Conservation (phyloP, 2,888 invertebrate genomes). For the Brachypalpus laphriformis region DNA sequence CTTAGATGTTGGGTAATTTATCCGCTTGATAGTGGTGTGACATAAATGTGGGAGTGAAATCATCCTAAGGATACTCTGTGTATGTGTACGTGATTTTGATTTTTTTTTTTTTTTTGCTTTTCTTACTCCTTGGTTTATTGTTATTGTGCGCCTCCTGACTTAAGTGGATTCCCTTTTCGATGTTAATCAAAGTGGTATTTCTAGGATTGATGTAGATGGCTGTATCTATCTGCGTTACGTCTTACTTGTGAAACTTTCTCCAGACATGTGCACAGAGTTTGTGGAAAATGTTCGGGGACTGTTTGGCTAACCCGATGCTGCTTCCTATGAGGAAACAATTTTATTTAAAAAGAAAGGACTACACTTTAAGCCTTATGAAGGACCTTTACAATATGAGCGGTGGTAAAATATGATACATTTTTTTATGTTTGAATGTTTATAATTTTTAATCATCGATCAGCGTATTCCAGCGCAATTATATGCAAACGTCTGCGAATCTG, state of each 20-base stretch:
- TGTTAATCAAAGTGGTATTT: slow-evolving; percentile 65
- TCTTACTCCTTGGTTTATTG: neutral
- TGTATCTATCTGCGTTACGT: slow-evolving; percentile 18
- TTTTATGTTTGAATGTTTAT: too few relatives aligned
- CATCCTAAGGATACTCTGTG: neutral
- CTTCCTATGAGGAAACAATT: too few relatives aligned
- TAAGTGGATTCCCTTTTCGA: slow-evolving; percentile 56
- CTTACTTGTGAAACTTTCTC: neutral
- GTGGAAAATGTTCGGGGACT: neutral
- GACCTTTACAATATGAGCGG: too few relatives aligned
- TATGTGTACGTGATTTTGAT: slow-evolving; percentile 16
- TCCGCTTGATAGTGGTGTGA: slow-evolving; percentile 23
- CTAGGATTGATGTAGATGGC: slow-evolving; percentile 42
- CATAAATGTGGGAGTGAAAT: slow-evolving; percentile 16
- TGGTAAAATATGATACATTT: too few relatives aligned
- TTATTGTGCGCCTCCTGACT: slow-evolving; percentile 2
- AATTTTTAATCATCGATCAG: too few relatives aligned
- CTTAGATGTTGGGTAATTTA: slow-evolving; percentile 26
- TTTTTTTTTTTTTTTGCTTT: neutral
- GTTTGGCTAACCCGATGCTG: too few relatives aligned
- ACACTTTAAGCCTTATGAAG: too few relatives aligned
- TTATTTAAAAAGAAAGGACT: too few relatives aligned
- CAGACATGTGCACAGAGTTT: neutral
- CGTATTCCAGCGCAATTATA: too few relatives aligned
- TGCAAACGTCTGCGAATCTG: too few relatives aligned